Base-by-base conservation (phyloP, 2,888 invertebrate species). In the Cantharis lateralis region DNA sequence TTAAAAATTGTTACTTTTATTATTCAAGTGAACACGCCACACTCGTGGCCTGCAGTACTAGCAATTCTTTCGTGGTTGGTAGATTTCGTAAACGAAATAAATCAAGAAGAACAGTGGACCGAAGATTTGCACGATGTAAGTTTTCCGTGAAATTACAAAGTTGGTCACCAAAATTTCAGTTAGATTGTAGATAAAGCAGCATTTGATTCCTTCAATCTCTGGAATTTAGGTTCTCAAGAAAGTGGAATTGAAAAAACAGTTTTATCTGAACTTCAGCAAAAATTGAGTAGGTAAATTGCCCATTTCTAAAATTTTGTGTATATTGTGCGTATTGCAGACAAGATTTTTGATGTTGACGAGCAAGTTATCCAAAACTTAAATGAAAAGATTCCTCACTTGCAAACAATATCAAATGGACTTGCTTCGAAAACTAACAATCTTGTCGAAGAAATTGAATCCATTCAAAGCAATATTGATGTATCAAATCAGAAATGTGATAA, bases 1-100 rank as follows among this genome's bases (percentile, higher is more conserved):
- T 1, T 13, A 13, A 32, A 13, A 68, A 16, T 62, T 26, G 7
- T 24, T 10, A n/a, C n/a, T 73, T 70, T 32, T 15, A n/a, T 74
- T 75, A 9, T 24, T 24, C 15, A 48, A 79, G 79, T 74, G 3
- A 79, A 79, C 28, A 74, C 74, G 0, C 77, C 77, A 9, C 77
- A 79, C 26, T 75, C 77, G 9, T 79, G 79, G 79, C 63, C 79
- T 26, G 70, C 72, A 15, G 68, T 77, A 15, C 4, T 77, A 9
- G 76, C 79, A 32, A 77, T 77, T 28, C 62, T 79, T 1, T 70
- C 77, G 2, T 79, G 76, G 76, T 18, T 79, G 18, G 63, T 61
- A 3, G 79, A 79, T 63, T 15, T 76, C 1, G 70, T 75, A 4
- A 10, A 15, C 15, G 64, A 77, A 69, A 18, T 74, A 26, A 64